These are phyloP conservation scores for Himalopsyche japonica DNA, from an alignment of 2,888 invertebrate genomes.

Conservation along the genomic window DNA sequence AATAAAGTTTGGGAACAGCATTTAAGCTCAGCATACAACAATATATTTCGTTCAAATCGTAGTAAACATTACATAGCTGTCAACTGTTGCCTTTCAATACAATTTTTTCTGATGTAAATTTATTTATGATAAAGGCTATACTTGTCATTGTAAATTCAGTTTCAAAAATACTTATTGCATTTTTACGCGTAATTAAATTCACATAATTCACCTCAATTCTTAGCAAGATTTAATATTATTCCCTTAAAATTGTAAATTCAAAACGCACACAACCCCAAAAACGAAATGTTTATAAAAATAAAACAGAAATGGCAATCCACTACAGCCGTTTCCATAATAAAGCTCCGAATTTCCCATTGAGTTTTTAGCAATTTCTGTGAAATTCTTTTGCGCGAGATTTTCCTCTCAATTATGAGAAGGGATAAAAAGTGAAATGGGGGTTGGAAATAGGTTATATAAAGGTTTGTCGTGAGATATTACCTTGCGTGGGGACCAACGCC, in stretches of 20 bases:
- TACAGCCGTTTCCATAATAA: neutral
- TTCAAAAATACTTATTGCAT: neutral
- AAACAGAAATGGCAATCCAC: neutral
- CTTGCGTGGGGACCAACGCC: neutral
- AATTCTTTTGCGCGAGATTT: slow-evolving; percentile 9
- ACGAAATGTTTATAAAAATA: neutral
- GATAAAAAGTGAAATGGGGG: slow-evolving; percentile 19
- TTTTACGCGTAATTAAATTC: neutral
- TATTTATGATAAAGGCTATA: too few relatives aligned
- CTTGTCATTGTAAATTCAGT: neutral
- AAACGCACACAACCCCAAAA: neutral
- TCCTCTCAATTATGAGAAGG: slow-evolving; percentile 22
- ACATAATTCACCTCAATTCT: neutral
- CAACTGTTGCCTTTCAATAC: too few relatives aligned
- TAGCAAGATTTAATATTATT: neutral
- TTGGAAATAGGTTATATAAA: neutral
- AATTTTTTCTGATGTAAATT: too few relatives aligned
- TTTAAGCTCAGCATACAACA: too few relatives aligned
- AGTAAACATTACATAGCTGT: too few relatives aligned
- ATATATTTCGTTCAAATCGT: too few relatives aligned
- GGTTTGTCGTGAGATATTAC: neutral
- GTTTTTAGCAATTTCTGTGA: neutral
- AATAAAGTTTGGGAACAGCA: too few relatives aligned
- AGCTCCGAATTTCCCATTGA: neutral
- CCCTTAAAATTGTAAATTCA: neutral